Percentiles rank a stretch among this genome's conserved stretches.
phyloP scores from a whole-genome alignment of 2,797 vertebrate genomes.

The Molossus alvarezi region DNA sequence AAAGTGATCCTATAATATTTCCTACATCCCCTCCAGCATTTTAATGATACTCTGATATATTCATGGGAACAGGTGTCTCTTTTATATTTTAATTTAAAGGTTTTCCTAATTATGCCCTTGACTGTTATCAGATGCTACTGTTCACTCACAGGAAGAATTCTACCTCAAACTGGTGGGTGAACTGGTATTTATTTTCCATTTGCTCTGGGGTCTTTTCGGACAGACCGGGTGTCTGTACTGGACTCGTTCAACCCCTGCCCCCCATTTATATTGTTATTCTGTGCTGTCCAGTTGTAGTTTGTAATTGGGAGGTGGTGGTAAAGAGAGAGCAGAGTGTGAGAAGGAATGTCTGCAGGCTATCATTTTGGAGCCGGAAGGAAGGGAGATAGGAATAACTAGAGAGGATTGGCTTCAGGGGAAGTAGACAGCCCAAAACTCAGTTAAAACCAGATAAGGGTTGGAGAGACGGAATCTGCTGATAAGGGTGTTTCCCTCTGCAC shows the following conservation, averaged over 20 bases:
- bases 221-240: background rate
- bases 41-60: background rate
- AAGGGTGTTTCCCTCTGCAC: constrained; percentile 63
- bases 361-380: constrained; percentile 66
- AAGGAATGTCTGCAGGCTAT: constrained; percentile 63
- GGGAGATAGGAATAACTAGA: constrained; percentile 43
- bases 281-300: background rate
- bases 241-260: rapidly evolving
- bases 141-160: background rate
- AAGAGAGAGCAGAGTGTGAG: constrained; percentile 1
- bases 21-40: background rate
- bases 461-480: constrained; percentile 65
- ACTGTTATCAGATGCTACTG: background rate
- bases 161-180: background rate
- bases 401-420: constrained; percentile 57
- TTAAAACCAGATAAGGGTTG: constrained; percentile 69
- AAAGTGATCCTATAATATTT: background rate
- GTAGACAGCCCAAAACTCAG: constrained; percentile 53
- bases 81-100: constrained; percentile 54
- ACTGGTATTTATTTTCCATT: background rate
- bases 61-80: constrained; percentile 16
- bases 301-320: background rate
- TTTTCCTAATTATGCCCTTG: constrained; percentile 25
- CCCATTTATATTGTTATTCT: background rate
- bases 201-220: background rate